These are phyloP conservation scores for Palythoa heliodiscus DNA, from an alignment of 92 coral and sea anemone genomes.

Conservation along the genomic window DNA sequence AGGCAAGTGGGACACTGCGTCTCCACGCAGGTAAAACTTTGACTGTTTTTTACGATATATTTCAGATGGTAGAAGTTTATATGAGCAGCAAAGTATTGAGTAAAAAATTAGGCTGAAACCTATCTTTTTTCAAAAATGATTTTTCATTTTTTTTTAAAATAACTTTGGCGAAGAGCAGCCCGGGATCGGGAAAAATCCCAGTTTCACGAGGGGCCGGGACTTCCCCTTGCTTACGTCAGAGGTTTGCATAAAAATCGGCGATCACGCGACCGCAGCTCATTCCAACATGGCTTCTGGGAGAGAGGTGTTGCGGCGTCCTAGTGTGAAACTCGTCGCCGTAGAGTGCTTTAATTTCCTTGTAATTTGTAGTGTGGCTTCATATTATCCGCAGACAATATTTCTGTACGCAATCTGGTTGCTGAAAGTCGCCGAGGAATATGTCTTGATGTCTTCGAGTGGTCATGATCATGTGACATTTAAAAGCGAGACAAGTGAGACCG, in stretches of 20 bases:
- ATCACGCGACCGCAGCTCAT: conserved; percentile 24
- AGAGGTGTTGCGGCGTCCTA: not conserved
- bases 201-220: too few species aligned
- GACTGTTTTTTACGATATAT: too few species aligned
- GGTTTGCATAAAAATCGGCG: not conserved
- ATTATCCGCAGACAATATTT: conserved; percentile 8
- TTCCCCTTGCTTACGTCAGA: not conserved
- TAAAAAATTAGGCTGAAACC: too few species aligned
- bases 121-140: too few species aligned
- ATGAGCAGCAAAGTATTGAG: too few species aligned
- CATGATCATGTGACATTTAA: not conserved
- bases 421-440: not conserved
- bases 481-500: not conserved
- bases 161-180: too few species aligned
- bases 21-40: too few species aligned
- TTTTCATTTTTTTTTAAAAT: too few species aligned
- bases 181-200: not conserved
- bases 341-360: conserved; percentile 23
- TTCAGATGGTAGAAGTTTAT: too few species aligned
- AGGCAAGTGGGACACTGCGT: too few species aligned
- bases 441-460: not conserved
- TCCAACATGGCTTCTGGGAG: conserved; percentile 9
- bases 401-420: conserved; percentile 31
- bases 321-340: not conserved
- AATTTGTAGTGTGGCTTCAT: conserved; percentile 2